Percentiles rank a stretch among this genome's conserved stretches.
Conservation (phyloP, 2,888 invertebrate species). For the Sinotaia quadrata region DNA sequence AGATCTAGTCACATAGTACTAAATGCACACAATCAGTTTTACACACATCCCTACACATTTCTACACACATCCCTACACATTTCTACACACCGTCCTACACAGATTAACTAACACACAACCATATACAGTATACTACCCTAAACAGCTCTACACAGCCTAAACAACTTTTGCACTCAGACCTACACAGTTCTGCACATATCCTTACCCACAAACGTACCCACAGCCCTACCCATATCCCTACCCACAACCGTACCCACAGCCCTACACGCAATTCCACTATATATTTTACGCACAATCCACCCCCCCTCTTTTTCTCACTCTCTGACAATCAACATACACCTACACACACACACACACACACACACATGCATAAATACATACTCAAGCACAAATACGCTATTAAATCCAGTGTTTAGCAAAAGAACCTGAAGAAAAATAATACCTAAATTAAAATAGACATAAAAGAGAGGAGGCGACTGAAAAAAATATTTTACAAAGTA, state of each 20-base stretch:
- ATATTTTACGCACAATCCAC: too few relatives aligned
- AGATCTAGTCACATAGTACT: background rate
- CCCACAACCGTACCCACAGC: background rate
- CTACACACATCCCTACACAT: constrained; percentile 3
- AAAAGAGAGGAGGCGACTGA: too few relatives aligned
- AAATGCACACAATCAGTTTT: background rate
- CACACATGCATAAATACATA: background rate
- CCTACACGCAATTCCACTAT: too few relatives aligned
- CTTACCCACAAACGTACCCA: constrained; percentile 3
- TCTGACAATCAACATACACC: background rate
- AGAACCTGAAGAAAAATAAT: too few relatives aligned
- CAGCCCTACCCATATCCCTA: background rate
- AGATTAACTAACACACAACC: background rate
- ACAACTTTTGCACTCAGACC: background rate
- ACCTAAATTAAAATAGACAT: too few relatives aligned
- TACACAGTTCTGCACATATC: background rate
- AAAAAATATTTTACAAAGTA: too few relatives aligned
- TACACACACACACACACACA: constrained; percentile 1
- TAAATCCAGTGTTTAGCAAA: too few relatives aligned
- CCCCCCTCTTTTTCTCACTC: background rate
- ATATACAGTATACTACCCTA: background rate
- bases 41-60: background rate
- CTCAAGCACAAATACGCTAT: constrained; percentile 1
- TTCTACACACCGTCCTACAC: constrained; percentile 7
- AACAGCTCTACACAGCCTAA: background rate